Evolutionary conservation across 2,888 invertebrate genomes (phyloP), one percentile per base, ranked within the genome.

Genomic region (Brassicogethes aeneus): DNA sequence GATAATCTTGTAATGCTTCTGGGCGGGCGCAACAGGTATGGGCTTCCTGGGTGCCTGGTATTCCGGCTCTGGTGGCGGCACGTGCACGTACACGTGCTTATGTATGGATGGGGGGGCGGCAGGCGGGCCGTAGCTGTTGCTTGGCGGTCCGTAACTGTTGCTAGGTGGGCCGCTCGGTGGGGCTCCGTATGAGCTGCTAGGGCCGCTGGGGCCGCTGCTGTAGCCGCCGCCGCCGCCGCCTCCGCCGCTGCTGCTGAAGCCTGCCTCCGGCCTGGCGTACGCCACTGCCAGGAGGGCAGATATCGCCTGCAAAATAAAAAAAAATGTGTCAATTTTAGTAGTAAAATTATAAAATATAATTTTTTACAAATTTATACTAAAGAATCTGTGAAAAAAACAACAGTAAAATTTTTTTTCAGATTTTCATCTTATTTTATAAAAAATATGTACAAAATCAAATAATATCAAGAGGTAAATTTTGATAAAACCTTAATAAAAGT

Each of bases 41-140:
- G 67, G 71, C 62, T 64, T 78, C 61, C 75, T 81, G 14, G 84
- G 79, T 14, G 79, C 75, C 29, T 77, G 79, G 60, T 81, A 76
- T 58, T 88, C 88, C 17, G 82, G 83, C 66, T 90, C 89, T 57
- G 89, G 88, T 41, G 89, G 90, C 36, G 90, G 89, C 13, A 90
- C 88, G 66, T 90, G 90, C 13, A 91, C 89, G 70, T 90, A 91
- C 10, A 91, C 89, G 64, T 90, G 90, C 63, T 91, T 91, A 69
- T 90, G 90, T 38, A 90, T 79, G 31, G 86, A 82, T 40, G 87
- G 84, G 43, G 80, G 80, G 57, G 80, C 82, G 46, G 75, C 72
- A 1, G 85, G 85, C 3, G 82, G 76, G 13, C 84, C 85, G 56
- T 85, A 85, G 53, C 77, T 77, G 2, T 79, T 76, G 1, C 74